A percentile compares a stretch with the other conserved stretches of the same genome.
These are phyloP conservation scores for Sciaenops ocellatus DNA, from an alignment of 2,797 vertebrate genomes.

Conservation along the genomic window DNA sequence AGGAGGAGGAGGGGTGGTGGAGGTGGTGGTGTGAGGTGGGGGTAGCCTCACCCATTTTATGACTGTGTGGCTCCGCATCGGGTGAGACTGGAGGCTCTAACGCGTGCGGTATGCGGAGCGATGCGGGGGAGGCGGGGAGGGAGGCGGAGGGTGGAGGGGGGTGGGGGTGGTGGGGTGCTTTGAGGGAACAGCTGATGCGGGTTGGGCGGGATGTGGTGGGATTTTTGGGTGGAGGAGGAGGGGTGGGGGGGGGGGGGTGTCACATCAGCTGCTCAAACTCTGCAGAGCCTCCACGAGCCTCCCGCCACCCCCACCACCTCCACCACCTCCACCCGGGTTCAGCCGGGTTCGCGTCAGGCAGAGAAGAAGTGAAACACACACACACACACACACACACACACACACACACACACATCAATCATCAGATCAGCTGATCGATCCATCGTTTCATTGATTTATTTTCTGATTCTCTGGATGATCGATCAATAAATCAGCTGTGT, in stretches of 20 bases:
- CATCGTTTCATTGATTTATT: too few relatives aligned
- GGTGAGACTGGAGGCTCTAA: constrained; percentile 17
- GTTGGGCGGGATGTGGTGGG: constrained; percentile 31
- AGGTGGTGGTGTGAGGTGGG: neutral
- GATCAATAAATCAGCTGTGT: constrained; percentile 46
- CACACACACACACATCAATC: neutral
- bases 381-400: neutral
- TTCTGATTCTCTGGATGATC: neutral
- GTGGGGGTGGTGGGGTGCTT: neutral
- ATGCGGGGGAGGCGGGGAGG: neutral
- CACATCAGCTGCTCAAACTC: constrained; percentile 60
- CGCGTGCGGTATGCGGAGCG: constrained; percentile 25
- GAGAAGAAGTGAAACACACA: neutral
- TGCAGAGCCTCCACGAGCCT: constrained; percentile 64
- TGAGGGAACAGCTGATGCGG: constrained; percentile 53
- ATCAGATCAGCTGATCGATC: neutral
- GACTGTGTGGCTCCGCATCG: constrained; percentile 38
- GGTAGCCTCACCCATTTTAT: constrained; percentile 74
- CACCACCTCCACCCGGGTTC: constrained; percentile 59
- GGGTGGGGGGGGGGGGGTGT: neutral
- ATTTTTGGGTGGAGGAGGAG: neutral
- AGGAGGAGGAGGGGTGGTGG: neutral
- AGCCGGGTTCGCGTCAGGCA: constrained; percentile 51
- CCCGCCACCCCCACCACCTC: neutral
- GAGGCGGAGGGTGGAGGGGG: neutral